These are phyloP conservation scores for Brachyalestes nurse DNA, from an alignment of 2,797 vertebrate genomes.

Conservation along the genomic window DNA sequence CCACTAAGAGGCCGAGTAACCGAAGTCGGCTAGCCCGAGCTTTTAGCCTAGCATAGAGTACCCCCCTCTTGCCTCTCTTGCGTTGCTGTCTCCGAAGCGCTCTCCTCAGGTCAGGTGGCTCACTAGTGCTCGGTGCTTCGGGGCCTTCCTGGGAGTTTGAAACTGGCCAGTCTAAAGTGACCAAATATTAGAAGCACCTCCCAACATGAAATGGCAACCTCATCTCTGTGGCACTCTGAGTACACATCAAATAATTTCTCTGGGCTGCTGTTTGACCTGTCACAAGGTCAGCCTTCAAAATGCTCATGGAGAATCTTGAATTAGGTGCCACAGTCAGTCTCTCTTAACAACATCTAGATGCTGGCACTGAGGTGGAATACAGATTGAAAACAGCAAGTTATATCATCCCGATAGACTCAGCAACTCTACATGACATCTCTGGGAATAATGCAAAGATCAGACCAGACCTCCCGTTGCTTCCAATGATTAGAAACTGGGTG, in stretches of 20 bases:
- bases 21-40: too few relatives aligned
- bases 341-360: neutral
- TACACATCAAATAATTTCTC: conserved; percentile 10
- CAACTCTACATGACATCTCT: neutral
- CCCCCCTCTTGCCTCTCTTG: too few relatives aligned
- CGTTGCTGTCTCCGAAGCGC: too few relatives aligned
- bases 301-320: neutral
- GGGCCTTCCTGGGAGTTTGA: too few relatives aligned
- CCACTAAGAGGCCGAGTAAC: too few relatives aligned
- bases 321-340: neutral
- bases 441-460: neutral
- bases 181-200: neutral
- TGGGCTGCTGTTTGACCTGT: neutral
- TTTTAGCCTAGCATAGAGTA: too few relatives aligned
- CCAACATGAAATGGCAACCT: neutral
- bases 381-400: neutral
- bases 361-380: neutral
- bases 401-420: neutral
- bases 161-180: neutral
- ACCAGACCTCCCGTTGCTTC: neutral
- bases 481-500: neutral
- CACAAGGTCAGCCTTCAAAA: neutral
- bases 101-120: too few relatives aligned
- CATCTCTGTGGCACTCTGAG: neutral
- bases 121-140: too few relatives aligned